Evolutionary conservation across 1,140 invertebrate genomes (phyloP), one percentile per base, ranked within the genome.

Genomic region (Subanguina moxae): DNA sequence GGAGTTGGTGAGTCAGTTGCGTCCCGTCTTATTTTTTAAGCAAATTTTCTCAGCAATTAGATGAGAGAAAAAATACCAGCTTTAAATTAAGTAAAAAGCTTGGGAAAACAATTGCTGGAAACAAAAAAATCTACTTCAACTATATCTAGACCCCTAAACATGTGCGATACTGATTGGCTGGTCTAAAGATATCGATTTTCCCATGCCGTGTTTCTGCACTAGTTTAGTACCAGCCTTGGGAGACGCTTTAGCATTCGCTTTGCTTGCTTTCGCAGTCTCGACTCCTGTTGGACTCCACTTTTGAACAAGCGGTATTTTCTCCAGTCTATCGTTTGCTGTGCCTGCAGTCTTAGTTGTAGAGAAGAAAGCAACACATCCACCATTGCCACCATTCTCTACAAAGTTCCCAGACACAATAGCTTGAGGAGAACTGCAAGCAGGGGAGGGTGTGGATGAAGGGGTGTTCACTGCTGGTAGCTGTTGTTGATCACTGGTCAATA

Each of bases 271-370:
- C 32, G 32, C 48, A 17, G 27, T 57, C 21, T 1, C 21, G 17
- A 21, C 17, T 27, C 73, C 74, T 28, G 25, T 68, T n/a, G 75
- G 76, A 48, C 42, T 77, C 77, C 78, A 82, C 52, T 77, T 77
- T 56, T 77, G 79, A 64, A 80, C 80, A 17, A 80, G 64, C 9
- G 78, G 78, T 19, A 82, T 76, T 62, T 81, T 80, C 59, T 80
- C 78, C 28, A 80, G 57, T 61, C 77, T 62, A 56, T 74, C 68
- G 15, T 42, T 64, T 15, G 52, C 38, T 27, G 61, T 48, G 23
- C 23, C 45, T 57, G 32, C 46, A 13, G 58, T 64, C 57, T 56
- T 30, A 42, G 46, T 46, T 21, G 23, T 67, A n/a, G 25, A 65
- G 45, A 64, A 68, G 17, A 68, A 45, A 27, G 28, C 19, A 0